phyloP scores from a whole-genome alignment of 2,797 vertebrate species.

The Myotis vivesi region DNA sequence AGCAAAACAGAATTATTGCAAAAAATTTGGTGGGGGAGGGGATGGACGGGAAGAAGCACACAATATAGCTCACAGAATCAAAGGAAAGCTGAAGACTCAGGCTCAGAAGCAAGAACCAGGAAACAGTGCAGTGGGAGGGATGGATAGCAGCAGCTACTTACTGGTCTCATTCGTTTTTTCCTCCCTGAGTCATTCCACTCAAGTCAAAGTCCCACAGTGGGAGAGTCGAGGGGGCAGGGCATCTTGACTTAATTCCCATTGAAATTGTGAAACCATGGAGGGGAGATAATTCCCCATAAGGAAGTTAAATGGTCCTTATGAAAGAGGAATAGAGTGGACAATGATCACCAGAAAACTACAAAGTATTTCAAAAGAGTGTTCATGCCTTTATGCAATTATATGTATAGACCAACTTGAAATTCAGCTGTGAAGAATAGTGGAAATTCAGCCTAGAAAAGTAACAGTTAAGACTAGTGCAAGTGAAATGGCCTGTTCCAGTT shows the following conservation, averaged over 20 bases:
- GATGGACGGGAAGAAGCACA: not conserved
- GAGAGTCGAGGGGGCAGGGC: not conserved
- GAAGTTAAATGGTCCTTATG: not conserved
- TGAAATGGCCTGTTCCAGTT: not conserved
- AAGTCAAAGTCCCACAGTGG: not conserved
- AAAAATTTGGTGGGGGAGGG: not conserved
- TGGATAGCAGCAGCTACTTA: not conserved
- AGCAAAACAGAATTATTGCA: not conserved
- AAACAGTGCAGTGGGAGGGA: not conserved
- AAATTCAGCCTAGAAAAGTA: not conserved
- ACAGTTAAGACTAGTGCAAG: not conserved
- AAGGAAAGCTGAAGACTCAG: not conserved
- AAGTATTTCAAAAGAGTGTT: not conserved
- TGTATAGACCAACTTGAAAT: not conserved
- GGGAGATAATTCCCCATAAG: not conserved
- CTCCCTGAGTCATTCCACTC: not conserved
- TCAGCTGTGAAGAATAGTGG: not conserved
- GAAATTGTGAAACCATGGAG: not conserved
- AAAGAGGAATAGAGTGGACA: not conserved
- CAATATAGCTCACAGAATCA: not conserved
- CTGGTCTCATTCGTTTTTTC: not conserved
- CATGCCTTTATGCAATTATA: not conserved
- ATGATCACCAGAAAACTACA: not conserved
- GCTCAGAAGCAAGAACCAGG: not conserved
- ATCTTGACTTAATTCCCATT: not conserved